phyloP scores from a whole-genome alignment of 2,113 vertebrate species.

The Micromys minutus region DNA sequence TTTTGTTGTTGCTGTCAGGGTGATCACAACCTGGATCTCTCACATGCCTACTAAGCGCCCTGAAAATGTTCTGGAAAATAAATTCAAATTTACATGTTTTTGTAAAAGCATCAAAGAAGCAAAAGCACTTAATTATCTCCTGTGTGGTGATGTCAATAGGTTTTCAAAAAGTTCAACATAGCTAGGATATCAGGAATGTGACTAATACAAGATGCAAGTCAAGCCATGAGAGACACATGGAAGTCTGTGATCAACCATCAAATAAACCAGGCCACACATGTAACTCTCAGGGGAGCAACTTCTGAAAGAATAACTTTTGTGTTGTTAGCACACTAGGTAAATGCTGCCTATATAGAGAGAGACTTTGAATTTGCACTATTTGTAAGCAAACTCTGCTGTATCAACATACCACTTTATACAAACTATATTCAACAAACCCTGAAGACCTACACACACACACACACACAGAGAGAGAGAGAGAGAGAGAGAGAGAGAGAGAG shows the following conservation, averaged over 20 bases:
- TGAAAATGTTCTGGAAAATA: not conserved
- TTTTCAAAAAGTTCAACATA: not conserved
- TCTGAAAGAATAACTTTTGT: not conserved
- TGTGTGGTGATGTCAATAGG: not conserved
- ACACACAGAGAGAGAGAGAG: too few relatives aligned
- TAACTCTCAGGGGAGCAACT: constrained; percentile 9
- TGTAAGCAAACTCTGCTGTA: not conserved
- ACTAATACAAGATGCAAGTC: not conserved
- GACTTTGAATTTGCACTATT: not conserved
- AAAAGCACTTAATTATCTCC: constrained; percentile 44
- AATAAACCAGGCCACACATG: not conserved
- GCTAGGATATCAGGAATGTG: not conserved
- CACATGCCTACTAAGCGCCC: not conserved
- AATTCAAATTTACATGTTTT: not conserved
- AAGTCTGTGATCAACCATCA: not conserved
- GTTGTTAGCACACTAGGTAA: not conserved
- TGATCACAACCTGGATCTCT: not conserved
- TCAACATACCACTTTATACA: not conserved
- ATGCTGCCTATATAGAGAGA: not conserved
- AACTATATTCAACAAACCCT: not conserved
- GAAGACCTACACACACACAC: not conserved
- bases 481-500: too few relatives aligned
- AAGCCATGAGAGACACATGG: not conserved
- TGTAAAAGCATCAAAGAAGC: constrained; percentile 26
- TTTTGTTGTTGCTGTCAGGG: not conserved